These are phyloP conservation scores for Eudyptes chrysolophus DNA, from an alignment of 2,113 vertebrate species.

Conservation along the genomic window DNA sequence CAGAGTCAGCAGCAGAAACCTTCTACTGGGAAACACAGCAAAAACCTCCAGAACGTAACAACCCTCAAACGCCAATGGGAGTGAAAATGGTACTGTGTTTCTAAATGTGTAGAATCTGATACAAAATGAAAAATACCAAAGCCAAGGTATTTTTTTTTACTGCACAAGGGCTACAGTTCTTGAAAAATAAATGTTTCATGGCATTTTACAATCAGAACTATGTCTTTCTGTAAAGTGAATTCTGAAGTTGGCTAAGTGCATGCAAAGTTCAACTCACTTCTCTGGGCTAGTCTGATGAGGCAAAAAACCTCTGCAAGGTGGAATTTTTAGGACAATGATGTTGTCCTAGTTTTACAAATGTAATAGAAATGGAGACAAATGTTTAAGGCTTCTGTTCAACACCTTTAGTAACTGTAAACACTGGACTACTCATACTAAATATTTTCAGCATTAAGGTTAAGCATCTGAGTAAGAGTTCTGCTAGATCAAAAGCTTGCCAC, in stretches of 20 bases:
- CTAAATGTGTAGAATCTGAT: not conserved
- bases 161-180: not conserved
- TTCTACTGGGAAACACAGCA: not conserved
- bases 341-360: not conserved
- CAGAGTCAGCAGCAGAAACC: not conserved
- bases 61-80: rapidly evolving
- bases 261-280: not conserved
- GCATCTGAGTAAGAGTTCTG: not conserved
- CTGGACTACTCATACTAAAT: not conserved
- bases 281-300: not conserved
- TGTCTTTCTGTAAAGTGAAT: not conserved
- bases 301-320: not conserved
- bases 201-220: not conserved
- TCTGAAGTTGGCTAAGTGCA: not conserved
- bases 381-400: not conserved
- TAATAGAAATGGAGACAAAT: not conserved
- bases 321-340: not conserved
- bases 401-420: not conserved
- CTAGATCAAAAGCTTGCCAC: not conserved
- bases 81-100: not conserved
- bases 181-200: not conserved
- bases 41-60: not conserved
- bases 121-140: not conserved
- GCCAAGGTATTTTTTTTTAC: not conserved
- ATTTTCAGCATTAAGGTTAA: not conserved